Percentiles rank a stretch among this genome's conserved stretches.
These are phyloP conservation scores for Alsophila aescularia DNA, from an alignment of 2,888 invertebrate genomes.

Conservation along the genomic window DNA sequence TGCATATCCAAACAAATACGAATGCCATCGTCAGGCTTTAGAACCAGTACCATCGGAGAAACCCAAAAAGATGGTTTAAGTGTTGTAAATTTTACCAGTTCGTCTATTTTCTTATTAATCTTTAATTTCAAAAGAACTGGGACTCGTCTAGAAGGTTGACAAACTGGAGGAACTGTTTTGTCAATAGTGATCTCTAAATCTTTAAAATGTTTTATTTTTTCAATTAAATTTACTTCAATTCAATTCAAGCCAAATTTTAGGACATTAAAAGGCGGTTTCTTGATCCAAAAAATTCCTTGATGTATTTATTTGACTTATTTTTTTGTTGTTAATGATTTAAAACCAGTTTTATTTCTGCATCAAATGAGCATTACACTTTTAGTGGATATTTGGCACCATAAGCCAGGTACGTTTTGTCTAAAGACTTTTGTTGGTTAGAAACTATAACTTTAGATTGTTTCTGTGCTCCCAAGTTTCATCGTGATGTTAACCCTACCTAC, in stretches of 20 bases:
- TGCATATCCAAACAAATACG: slow-evolving; percentile 40
- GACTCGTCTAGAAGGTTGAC: slow-evolving; percentile 33
- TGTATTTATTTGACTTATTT: slow-evolving; percentile 17
- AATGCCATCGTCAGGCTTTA: no score
- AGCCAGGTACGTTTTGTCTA: slow-evolving; percentile 29
- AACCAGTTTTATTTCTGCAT: slow-evolving; percentile 21
- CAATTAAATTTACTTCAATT: slow-evolving; percentile 24
- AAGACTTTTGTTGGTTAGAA: slow-evolving; percentile 18
- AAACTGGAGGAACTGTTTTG: no score
- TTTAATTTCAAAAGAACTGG: slow-evolving; percentile 31
- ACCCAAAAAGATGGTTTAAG: no score
- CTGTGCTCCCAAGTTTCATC: slow-evolving; percentile 30
- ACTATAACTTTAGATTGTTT: slow-evolving; percentile 9
- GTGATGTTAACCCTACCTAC: slow-evolving; percentile 27
- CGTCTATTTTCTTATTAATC: slow-evolving; percentile 17
- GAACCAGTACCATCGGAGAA: no score
- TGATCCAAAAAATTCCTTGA: slow-evolving; percentile 34
- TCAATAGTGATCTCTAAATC: slow-evolving; percentile 24
- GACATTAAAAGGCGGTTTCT: slow-evolving; percentile 33
- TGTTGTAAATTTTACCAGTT: slow-evolving; percentile 21
- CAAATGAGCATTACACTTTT: slow-evolving; percentile 35
- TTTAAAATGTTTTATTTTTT: slow-evolving; percentile 5
- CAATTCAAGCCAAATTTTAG: slow-evolving; percentile 34
- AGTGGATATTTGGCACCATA: slow-evolving; percentile 35
- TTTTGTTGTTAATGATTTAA: no score